These are phyloP conservation scores for Mellilla xanthometata DNA, from an alignment of 2,888 invertebrate species.

Conservation along the genomic window DNA sequence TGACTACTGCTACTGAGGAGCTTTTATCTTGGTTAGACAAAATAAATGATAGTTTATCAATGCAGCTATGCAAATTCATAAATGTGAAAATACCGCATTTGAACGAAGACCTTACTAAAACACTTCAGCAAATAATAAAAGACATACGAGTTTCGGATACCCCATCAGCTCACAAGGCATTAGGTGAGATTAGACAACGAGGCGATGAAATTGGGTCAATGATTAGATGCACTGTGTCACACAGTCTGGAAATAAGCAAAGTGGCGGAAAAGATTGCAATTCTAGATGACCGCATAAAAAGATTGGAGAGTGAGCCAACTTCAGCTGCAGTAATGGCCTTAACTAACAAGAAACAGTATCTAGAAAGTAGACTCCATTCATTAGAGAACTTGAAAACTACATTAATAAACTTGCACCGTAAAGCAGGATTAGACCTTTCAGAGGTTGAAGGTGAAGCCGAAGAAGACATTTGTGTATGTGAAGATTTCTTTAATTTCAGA, in stretches of 20 bases:
- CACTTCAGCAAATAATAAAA: conserved; percentile 62
- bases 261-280: conserved; percentile 58
- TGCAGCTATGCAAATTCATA: conserved; percentile 53
- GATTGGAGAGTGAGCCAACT: conserved; percentile 50
- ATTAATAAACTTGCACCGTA: conserved; percentile 46
- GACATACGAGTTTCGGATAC: conserved; percentile 46
- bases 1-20: conserved; percentile 48
- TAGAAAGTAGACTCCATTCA: conserved; percentile 52
- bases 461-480: conserved; percentile 56
- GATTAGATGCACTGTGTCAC: conserved; percentile 53
- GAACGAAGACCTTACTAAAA: conserved; percentile 54
- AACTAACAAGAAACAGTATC: conserved; percentile 57
- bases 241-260: conserved; percentile 62
- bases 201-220: conserved; percentile 55
- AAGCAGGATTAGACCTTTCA: conserved; percentile 40
- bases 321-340: conserved; percentile 62
- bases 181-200: conserved; percentile 52
- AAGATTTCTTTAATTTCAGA: conserved; percentile 64
- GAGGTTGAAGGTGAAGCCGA: conserved; percentile 22
- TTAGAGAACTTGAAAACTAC: conserved; percentile 62
- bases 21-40: conserved; percentile 66
- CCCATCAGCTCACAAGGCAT: conserved; percentile 42
- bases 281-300: conserved; percentile 58
- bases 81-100: conserved; percentile 51
- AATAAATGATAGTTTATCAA: conserved; percentile 59